Conservation (phyloP, 2,797 vertebrate genomes). For the Apogon talboti region DNA sequence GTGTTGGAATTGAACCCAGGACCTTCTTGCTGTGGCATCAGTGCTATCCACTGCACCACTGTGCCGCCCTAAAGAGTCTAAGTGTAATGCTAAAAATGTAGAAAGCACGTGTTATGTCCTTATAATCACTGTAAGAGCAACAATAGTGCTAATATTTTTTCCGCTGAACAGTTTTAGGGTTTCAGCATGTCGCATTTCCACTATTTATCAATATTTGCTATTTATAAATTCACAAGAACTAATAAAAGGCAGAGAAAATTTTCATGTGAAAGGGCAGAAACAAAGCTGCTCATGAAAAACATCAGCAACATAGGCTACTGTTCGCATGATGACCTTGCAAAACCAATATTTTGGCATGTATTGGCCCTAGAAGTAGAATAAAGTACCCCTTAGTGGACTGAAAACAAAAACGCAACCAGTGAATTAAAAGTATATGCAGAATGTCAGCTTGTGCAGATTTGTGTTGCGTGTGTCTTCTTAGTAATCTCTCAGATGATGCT, state of each 20-base stretch:
- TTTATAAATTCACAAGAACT: background rate
- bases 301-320: background rate
- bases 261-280: background rate
- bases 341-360: background rate
- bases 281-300: background rate
- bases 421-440: constrained; percentile 5
- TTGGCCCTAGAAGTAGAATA: background rate
- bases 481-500: no score
- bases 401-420: constrained; percentile 7
- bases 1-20: no score
- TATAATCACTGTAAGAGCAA: constrained; percentile 8
- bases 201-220: background rate
- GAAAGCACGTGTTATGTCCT: background rate
- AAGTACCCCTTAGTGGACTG: constrained; percentile 4
- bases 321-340: constrained; percentile 10
- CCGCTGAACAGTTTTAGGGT: background rate
- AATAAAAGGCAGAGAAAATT: background rate
- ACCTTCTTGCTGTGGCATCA: no score
- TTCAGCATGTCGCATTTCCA: background rate
- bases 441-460: constrained; percentile 16
- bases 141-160: background rate
- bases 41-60: no score
- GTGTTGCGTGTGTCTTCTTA: constrained; percentile 1
- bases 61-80: no score
- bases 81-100: background rate